Percentiles rank a stretch among this genome's conserved stretches.
These are phyloP conservation scores for Conomelus anceps DNA, from an alignment of 2,888 invertebrate genomes.

Conservation along the genomic window DNA sequence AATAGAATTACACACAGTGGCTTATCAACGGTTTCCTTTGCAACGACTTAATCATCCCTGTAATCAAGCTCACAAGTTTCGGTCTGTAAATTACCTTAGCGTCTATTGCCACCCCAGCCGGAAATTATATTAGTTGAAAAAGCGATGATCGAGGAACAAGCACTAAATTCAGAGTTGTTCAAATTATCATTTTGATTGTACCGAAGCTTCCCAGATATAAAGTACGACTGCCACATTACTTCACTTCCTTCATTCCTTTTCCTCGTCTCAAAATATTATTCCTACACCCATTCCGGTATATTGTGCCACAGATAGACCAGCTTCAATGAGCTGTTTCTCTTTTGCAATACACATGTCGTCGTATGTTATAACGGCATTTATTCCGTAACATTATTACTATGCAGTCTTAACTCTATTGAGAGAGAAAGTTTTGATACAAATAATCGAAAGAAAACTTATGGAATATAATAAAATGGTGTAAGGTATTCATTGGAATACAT, in stretches of 20 bases:
- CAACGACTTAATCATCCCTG: not conserved
- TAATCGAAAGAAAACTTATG: not conserved
- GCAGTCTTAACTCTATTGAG: not conserved
- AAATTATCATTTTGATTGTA: not conserved
- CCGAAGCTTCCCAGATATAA: not conserved
- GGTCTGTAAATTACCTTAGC: not conserved
- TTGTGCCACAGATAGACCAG: not conserved
- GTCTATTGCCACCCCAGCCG: not conserved
- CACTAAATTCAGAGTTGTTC: not conserved
- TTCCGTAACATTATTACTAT: not conserved
- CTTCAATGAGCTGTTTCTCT: not conserved
- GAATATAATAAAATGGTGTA: no score
- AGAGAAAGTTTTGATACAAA: not conserved
- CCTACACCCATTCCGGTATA: not conserved
- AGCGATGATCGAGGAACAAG: not conserved
- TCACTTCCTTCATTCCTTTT: not conserved
- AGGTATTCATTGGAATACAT: no score
- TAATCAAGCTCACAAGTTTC: not conserved
- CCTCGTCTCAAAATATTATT: not conserved
- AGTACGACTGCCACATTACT: not conserved
- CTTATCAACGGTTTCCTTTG: not conserved
- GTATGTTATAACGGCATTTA: not conserved
- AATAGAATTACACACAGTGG: not conserved
- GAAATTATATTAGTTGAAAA: not conserved
- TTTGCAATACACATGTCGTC: not conserved